phyloP scores from a whole-genome alignment of 2,113 vertebrate genomes.

The Engraulis encrasicolus region DNA sequence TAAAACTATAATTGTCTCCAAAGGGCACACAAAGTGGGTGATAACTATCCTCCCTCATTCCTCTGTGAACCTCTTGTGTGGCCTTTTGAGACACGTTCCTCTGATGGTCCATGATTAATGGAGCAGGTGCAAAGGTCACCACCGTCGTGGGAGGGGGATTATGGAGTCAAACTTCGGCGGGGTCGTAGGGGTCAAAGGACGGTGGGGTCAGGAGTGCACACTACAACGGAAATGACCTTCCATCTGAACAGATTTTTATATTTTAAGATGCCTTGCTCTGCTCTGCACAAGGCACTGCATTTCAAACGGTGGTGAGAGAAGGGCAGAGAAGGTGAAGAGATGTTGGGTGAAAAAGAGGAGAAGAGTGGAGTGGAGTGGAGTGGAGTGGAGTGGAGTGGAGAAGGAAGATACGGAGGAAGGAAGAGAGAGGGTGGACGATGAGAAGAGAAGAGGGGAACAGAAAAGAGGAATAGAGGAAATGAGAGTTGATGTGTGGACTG shows the following conservation, averaged over 20 bases:
- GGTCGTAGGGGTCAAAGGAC: conserved; percentile 20
- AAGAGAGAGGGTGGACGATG: not conserved
- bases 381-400: conserved; percentile 17
- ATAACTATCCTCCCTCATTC: not conserved
- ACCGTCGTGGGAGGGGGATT: not conserved
- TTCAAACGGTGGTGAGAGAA: not conserved
- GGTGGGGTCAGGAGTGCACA: conserved; percentile 20
- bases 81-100: conserved; percentile 19
- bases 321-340: not conserved
- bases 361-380: not conserved
- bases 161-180: conserved; percentile 2
- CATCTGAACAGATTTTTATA: conserved; percentile 10
- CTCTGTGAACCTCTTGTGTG: not conserved
- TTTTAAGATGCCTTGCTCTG: conserved; percentile 24
- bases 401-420: conserved; percentile 35
- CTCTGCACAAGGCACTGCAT: conserved; percentile 27
- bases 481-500: too few relatives aligned
- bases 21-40: not conserved
- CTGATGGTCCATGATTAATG: conserved; percentile 24
- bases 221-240: conserved; percentile 29
- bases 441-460: too few relatives aligned
- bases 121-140: conserved; percentile 19
- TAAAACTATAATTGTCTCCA: not conserved
- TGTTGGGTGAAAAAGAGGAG: not conserved
- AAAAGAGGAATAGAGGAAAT: too few relatives aligned